Evolutionary conservation across 2,888 invertebrate genomes (phyloP), one percentile per base, ranked within the genome.

Genomic region (Leptodirus hochenwartii): DNA sequence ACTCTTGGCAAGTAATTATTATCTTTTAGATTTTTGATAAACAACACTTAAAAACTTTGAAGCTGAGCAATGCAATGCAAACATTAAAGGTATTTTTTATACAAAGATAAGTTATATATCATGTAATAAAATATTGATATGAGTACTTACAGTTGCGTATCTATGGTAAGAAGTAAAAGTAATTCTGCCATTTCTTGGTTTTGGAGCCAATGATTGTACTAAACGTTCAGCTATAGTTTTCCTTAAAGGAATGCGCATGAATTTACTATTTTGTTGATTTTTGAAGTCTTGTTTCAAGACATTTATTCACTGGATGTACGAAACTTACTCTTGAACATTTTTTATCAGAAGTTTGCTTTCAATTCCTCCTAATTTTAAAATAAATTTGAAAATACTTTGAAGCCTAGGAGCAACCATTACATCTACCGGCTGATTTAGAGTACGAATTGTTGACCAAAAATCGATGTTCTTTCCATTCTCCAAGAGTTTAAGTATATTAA

Each of bases 301-400:
- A 17, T 26, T 17, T 22, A 33, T 28, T 24, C 12, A 32, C 25
- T 20, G 12, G 31, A 20, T 17, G 10, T n/a, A n/a, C n/a, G n/a
- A n/a, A n/a, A n/a, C 50, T 53, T 45, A 64, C 63, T 44, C 39
- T 40, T 61, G 57, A 1, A 66, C 55, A 44, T 69, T 52, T 3
- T 58, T 50, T 14, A 56, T 44, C 29, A 59, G 54, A 3, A 64
- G 43, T 22, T 44, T 47, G 41, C 58, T 57, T 0, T 41, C 25
- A 24, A 69, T 59, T 1, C 44, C 45, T 6, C 51, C 39, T 0
- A 42, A 36, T 1, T 46, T 41, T 20, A 65, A 39, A 1, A 49
- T 41, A 3, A 43, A 39, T 9, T 44, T 37, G 41, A 64, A 61
- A 2, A 29, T 38, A 2, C 37, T 39, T 34, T 55, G 52, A 5